Conservation (phyloP, 2,888 invertebrate genomes). For the Fabriciana adippe region DNA sequence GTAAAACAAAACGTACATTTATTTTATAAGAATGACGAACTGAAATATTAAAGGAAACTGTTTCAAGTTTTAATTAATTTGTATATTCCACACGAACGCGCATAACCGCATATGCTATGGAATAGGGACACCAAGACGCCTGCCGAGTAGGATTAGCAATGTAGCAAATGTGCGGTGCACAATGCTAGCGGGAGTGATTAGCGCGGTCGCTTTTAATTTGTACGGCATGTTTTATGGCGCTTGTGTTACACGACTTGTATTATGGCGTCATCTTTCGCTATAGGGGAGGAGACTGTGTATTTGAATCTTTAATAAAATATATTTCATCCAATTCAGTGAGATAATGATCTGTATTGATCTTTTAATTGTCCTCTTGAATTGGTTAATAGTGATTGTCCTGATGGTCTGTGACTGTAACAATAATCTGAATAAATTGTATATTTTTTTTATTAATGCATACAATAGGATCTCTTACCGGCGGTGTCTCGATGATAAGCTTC, state of each 20-base stretch:
- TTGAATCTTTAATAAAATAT: not conserved
- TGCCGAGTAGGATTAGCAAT: conserved; percentile 50
- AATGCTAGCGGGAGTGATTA: conserved; percentile 56
- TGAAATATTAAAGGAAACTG: conserved; percentile 7
- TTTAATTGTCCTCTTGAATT: not conserved
- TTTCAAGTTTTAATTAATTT: conserved; percentile 34
- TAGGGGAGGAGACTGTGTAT: not conserved
- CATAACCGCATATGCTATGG: conserved; percentile 29
- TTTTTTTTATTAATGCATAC: not conserved
- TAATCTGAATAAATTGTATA: too few relatives aligned
- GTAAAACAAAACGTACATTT: not conserved
- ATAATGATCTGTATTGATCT: not conserved
- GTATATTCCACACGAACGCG: conserved; percentile 25
- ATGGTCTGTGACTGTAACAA: too few relatives aligned
- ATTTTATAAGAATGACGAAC: not conserved
- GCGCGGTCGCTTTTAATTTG: conserved; percentile 76
- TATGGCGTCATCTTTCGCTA: conserved; percentile 10
- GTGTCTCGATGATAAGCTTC: conserved; percentile 92
- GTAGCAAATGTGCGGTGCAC: conserved; percentile 51
- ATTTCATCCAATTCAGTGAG: not conserved
- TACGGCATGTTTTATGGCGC: conserved; percentile 54
- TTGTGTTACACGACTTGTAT: conserved; percentile 3
- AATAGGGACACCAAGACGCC: conserved; percentile 45
- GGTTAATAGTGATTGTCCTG: not conserved
- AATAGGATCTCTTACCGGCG: conserved; percentile 84